phyloP scores from a whole-genome alignment of 1,140 invertebrate genomes.

The Drosophila oshimai region DNA sequence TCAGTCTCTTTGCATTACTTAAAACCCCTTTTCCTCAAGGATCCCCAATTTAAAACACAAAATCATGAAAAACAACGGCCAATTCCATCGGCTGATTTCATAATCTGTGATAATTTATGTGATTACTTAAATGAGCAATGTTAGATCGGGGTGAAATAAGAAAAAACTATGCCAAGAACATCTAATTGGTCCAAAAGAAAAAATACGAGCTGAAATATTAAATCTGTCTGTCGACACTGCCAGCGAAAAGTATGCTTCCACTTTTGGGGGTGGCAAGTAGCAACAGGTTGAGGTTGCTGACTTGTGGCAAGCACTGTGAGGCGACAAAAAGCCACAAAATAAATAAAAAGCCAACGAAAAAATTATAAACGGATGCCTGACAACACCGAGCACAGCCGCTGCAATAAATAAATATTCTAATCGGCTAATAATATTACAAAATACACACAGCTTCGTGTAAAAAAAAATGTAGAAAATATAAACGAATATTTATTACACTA shows the following conservation, averaged over 20 bases:
- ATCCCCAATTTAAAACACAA: not conserved
- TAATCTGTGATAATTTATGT: conserved; percentile 71
- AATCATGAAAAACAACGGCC: not conserved
- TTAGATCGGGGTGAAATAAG: conserved; percentile 42
- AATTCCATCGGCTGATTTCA: conserved; percentile 49
- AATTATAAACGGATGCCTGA: conserved; percentile 41
- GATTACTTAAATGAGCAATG: conserved; percentile 77
- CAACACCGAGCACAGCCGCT: conserved; percentile 24
- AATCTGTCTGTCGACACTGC: conserved; percentile 31
- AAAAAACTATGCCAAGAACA: conserved; percentile 78
- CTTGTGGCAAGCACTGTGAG: conserved; percentile 32
- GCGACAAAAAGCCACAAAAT: conserved; percentile 51
- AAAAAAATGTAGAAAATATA: not conserved
- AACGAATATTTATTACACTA: not conserved
- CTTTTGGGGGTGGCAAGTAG: conserved; percentile 13
- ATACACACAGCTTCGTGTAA: not conserved
- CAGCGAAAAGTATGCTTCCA: conserved; percentile 9
- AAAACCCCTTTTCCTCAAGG: not conserved
- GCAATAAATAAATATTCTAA: conserved; percentile 65
- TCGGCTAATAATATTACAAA: conserved; percentile 48
- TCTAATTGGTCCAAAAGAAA: conserved; percentile 60
- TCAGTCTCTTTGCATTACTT: too few species aligned
- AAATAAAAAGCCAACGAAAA: conserved; percentile 30
- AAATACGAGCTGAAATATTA: conserved; percentile 32
- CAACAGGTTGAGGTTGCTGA: conserved; percentile 37